phyloP scores from a whole-genome alignment of 2,888 invertebrate species.

The Crocallis elinguaria region DNA sequence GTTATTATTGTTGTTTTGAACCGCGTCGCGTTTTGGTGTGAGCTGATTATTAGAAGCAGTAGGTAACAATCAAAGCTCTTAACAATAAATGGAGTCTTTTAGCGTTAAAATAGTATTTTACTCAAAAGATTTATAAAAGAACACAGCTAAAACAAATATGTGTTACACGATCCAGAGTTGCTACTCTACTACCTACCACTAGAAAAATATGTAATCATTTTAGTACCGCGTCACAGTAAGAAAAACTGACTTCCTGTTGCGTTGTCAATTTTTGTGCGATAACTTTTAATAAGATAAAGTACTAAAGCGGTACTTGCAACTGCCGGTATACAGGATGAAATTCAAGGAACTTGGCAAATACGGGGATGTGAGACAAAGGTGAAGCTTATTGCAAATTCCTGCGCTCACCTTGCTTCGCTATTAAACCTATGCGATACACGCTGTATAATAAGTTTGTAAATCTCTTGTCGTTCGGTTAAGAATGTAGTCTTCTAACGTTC shows the following conservation, averaged over 20 bases:
- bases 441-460: slow-evolving; percentile 53
- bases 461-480: slow-evolving; percentile 31
- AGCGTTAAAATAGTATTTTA: slow-evolving; percentile 2
- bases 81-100: neutral
- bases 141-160: slow-evolving; percentile 58
- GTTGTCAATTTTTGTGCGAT: neutral
- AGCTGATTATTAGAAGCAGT: no score
- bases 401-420: slow-evolving; percentile 71
- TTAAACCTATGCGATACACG: slow-evolving; percentile 66
- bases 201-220: neutral
- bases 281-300: slow-evolving; percentile 16
- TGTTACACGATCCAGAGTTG: slow-evolving; percentile 46
- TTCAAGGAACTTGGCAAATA: slow-evolving; percentile 76
- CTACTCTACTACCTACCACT: slow-evolving; percentile 3
- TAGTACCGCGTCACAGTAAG: slow-evolving; percentile 1
- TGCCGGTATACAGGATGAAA: slow-evolving; percentile 69
- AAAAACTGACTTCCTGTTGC: neutral
- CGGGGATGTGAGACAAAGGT: slow-evolving; percentile 73
- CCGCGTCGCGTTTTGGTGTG: no score
- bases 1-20: no score
- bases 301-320: slow-evolving; percentile 39
- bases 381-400: slow-evolving; percentile 81
- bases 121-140: no score
- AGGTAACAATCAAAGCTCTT: no score
- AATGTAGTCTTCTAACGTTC: slow-evolving; percentile 13